Percentiles rank a stretch among this genome's conserved stretches.
These are phyloP conservation scores for Protonemura montana DNA, from an alignment of 2,888 invertebrate genomes.

Conservation along the genomic window DNA sequence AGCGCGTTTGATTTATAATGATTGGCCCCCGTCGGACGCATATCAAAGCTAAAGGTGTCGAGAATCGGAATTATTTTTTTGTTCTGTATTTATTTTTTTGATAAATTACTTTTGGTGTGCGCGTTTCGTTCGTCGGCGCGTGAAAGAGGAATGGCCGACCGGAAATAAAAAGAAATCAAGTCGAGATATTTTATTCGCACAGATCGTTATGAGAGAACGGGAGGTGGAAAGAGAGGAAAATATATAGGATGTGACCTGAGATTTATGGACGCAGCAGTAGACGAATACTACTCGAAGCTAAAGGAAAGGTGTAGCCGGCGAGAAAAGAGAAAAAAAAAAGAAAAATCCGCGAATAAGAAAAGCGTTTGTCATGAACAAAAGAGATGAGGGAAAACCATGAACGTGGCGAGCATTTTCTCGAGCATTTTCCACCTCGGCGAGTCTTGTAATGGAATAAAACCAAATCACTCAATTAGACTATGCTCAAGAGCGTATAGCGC, in stretches of 20 bases:
- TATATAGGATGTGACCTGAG: neutral
- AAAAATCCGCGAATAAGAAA: neutral
- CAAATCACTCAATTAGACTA: constrained; percentile 9
- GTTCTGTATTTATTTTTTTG: neutral
- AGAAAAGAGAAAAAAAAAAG: neutral
- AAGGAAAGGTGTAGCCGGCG: neutral
- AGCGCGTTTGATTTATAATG: neutral
- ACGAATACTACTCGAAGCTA: too few species aligned
- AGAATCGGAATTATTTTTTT: neutral
- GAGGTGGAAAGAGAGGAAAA: neutral
- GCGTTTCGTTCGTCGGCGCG: neutral
- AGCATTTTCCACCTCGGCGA: neutral
- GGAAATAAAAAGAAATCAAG: neutral
- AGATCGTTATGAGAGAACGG: neutral
- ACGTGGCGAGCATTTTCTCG: constrained; percentile 12
- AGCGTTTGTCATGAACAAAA: constrained; percentile 12
- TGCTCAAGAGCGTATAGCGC: neutral
- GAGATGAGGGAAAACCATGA: neutral
- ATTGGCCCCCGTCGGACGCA: neutral
- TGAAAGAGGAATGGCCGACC: neutral
- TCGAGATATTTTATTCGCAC: neutral
- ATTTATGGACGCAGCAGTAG: neutral
- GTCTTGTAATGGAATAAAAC: neutral
- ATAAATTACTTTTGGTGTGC: neutral
- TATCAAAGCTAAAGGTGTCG: neutral